These are phyloP conservation scores for Gisinianus flammeolus DNA, from an alignment of 2,888 invertebrate species.

Conservation along the genomic window DNA sequence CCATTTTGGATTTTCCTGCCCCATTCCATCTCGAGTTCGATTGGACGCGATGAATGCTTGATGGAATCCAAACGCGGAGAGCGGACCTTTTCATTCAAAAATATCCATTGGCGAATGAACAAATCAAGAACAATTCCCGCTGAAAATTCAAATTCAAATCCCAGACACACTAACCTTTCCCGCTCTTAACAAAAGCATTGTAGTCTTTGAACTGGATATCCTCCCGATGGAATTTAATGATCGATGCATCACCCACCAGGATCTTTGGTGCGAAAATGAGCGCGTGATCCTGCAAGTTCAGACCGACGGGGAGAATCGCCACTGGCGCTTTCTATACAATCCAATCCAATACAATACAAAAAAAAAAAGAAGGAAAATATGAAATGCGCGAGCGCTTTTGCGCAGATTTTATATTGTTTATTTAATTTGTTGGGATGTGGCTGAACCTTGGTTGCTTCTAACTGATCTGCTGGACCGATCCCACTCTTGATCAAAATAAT, in stretches of 20 bases:
- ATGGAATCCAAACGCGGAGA: background rate
- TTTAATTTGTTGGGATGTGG: slow-evolving; percentile 40
- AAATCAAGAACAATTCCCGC: too few species aligned
- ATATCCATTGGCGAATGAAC: too few species aligned
- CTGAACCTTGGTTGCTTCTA: slow-evolving; percentile 1
- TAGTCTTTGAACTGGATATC: background rate
- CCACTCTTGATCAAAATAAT: slow-evolving; percentile 8
- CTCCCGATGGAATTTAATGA: background rate
- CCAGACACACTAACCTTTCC: background rate
- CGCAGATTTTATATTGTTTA: too few species aligned
- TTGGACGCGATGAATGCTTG: slow-evolving; percentile 5
- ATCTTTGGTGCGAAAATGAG: background rate
- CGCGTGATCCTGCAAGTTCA: slow-evolving; percentile 3
- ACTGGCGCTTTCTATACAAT: background rate
- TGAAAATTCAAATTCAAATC: background rate
- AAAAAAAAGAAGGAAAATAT: background rate
- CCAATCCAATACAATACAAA: too few species aligned
- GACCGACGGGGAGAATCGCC: slow-evolving; percentile 1
- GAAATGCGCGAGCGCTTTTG: too few species aligned
- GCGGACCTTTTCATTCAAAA: background rate
- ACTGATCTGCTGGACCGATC: slow-evolving; percentile 1
- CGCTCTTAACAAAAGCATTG: background rate
- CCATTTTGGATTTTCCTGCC: background rate
- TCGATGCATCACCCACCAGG: background rate
- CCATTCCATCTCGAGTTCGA: background rate